A percentile compares a stretch with the other conserved stretches of the same genome.
These are phyloP conservation scores for Eristalis intricaria DNA, from an alignment of 2,888 invertebrate species.

Conservation along the genomic window DNA sequence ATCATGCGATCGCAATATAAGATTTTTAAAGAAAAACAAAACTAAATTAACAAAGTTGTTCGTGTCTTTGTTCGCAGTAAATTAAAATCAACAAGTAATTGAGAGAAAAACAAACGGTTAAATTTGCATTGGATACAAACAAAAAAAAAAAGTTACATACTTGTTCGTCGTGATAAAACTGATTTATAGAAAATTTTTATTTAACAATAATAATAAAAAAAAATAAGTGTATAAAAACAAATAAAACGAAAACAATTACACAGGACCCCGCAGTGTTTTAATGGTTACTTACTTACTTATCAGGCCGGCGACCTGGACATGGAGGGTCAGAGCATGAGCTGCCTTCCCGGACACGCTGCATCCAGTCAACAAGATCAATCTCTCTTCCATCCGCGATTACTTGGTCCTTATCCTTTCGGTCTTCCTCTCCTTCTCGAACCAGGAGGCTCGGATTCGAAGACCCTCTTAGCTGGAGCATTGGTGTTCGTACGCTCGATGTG, in stretches of 20 bases:
- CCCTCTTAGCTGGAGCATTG: too few relatives aligned
- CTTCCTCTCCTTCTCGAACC: too few relatives aligned
- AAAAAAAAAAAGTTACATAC: constrained; percentile 37
- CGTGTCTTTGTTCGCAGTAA: constrained; percentile 6
- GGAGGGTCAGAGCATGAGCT: too few relatives aligned
- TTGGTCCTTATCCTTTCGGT: too few relatives aligned
- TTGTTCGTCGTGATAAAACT: constrained; percentile 71
- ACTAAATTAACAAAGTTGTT: constrained; percentile 35
- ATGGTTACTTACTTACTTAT: not conserved
- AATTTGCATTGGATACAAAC: constrained; percentile 45
- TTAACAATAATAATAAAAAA: constrained; percentile 42
- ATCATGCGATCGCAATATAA: constrained; percentile 74
- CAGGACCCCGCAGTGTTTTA: constrained; percentile 25
- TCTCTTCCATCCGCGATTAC: too few relatives aligned
- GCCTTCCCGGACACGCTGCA: too few relatives aligned
- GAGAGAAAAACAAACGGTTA: not conserved
- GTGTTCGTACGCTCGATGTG: too few relatives aligned
- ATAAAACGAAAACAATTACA: constrained; percentile 64
- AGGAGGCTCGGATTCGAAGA: too few relatives aligned
- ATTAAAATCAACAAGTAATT: constrained; percentile 16
- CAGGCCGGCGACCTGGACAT: too few relatives aligned
- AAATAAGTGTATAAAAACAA: constrained; percentile 53
- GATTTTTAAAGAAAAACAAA: constrained; percentile 73
- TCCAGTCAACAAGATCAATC: too few relatives aligned
- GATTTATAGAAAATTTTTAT: constrained; percentile 70